These are phyloP conservation scores for Falco cherrug DNA, from an alignment of 2,797 vertebrate genomes.

Conservation along the genomic window DNA sequence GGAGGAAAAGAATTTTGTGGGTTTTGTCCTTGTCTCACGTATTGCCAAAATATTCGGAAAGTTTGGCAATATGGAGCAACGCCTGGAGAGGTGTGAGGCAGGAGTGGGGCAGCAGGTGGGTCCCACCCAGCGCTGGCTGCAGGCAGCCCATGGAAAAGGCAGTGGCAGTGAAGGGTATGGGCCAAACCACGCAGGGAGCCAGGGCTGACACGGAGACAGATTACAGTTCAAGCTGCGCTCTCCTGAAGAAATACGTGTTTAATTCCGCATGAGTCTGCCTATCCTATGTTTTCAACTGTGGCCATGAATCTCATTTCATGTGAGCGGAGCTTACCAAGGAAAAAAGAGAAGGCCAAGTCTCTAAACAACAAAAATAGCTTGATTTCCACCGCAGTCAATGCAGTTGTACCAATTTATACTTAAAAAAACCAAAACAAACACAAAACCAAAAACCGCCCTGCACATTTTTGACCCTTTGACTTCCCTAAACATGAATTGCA, in stretches of 20 bases:
- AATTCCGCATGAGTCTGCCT: not conserved
- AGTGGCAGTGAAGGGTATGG: not conserved
- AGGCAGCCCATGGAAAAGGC: not conserved
- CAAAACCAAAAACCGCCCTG: not conserved
- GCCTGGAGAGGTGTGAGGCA: not conserved
- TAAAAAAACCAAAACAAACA: not conserved
- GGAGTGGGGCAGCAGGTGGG: not conserved
- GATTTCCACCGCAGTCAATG: not conserved
- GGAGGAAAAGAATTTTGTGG: not conserved
- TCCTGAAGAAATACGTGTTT: not conserved
- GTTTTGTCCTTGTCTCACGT: not conserved
- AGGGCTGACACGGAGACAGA: not conserved
- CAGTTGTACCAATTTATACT: not conserved
- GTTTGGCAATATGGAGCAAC: not conserved
- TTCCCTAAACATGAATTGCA: not conserved
- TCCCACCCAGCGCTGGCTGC: not conserved
- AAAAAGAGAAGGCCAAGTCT: not conserved
- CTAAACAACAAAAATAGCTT: not conserved
- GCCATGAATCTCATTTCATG: not conserved
- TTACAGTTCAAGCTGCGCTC: not conserved
- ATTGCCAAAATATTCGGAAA: not conserved
- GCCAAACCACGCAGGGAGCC: not conserved
- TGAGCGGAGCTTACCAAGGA: not conserved
- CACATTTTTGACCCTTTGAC: not conserved
- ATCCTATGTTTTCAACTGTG: not conserved